A percentile compares a stretch with the other conserved stretches of the same genome.
Evolutionary conservation across 2,888 invertebrate genomes (phyloP).

Genomic region (Chamaedrilus cognettii): DNA sequence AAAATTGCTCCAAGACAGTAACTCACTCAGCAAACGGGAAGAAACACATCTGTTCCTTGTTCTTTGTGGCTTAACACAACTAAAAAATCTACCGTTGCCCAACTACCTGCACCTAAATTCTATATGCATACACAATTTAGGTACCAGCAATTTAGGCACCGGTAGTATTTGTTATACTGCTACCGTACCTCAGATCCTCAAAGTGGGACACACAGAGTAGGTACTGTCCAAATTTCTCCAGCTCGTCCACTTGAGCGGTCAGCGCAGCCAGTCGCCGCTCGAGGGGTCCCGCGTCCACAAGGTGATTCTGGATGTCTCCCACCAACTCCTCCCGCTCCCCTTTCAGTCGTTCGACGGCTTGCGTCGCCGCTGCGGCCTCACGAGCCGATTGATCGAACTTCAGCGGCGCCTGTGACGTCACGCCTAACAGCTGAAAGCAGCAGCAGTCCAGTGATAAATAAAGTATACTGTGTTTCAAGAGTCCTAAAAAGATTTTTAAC

Average conservation of each 20-base stretch:
- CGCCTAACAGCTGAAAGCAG: not conserved
- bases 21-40: no score
- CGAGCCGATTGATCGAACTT: not conserved
- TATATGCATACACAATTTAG: no score
- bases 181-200: constrained; percentile 55
- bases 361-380: not conserved
- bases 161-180: constrained; percentile 1
- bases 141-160: no score
- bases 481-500: no score
- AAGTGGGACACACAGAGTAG: constrained; percentile 46
- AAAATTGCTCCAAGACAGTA: no score
- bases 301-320: not conserved
- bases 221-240: constrained; percentile 49
- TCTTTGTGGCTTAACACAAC: no score
- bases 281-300: not conserved
- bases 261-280: not conserved
- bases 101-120: no score
- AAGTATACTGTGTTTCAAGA: no score
- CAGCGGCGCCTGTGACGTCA: not conserved
- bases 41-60: no score
- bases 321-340: not conserved
- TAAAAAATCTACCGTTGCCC: no score
- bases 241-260: constrained; percentile 42
- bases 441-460: no score
- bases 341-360: not conserved